Evolutionary conservation across 2,797 vertebrate species (phyloP).

Genomic region (Chelon auratus): DNA sequence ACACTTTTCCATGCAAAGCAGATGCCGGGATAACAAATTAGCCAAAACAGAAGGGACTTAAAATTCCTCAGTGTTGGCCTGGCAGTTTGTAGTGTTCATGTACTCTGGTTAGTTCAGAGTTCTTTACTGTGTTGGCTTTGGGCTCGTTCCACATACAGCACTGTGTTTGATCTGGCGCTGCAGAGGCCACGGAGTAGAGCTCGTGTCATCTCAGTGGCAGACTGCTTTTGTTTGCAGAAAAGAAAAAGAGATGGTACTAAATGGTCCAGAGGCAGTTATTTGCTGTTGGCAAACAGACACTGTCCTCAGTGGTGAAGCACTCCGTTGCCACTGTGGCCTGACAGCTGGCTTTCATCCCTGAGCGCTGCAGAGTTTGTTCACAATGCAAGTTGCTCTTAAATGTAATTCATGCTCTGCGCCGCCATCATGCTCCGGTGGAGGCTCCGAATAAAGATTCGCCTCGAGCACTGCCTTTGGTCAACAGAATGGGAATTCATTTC

Average conservation of each 20-base stretch:
- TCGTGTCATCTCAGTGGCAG: conserved; percentile 70
- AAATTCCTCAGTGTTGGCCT: conserved; percentile 56
- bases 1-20: conserved; percentile 50
- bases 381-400: conserved; percentile 66
- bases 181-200: conserved; percentile 58
- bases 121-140: conserved; percentile 78
- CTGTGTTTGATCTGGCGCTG: conserved; percentile 73
- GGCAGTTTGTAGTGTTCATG: conserved; percentile 54
- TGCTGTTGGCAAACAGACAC: conserved; percentile 81
- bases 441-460: conserved; percentile 49
- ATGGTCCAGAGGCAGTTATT: conserved; percentile 79
- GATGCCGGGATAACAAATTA: conserved; percentile 55
- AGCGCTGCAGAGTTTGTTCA: conserved; percentile 49
- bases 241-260: conserved; percentile 72
- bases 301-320: conserved; percentile 63
- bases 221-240: conserved; percentile 78
- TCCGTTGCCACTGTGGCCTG: conserved; percentile 62
- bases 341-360: conserved; percentile 70
- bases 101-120: conserved; percentile 62
- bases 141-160: conserved; percentile 65
- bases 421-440: conserved; percentile 28
- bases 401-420: conserved; percentile 50
- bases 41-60: conserved; percentile 55
- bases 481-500: conserved; percentile 59
- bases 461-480: conserved; percentile 46